Evolutionary conservation across 2,797 vertebrate species (phyloP).

Genomic region (Sebastes nivosus): DNA sequence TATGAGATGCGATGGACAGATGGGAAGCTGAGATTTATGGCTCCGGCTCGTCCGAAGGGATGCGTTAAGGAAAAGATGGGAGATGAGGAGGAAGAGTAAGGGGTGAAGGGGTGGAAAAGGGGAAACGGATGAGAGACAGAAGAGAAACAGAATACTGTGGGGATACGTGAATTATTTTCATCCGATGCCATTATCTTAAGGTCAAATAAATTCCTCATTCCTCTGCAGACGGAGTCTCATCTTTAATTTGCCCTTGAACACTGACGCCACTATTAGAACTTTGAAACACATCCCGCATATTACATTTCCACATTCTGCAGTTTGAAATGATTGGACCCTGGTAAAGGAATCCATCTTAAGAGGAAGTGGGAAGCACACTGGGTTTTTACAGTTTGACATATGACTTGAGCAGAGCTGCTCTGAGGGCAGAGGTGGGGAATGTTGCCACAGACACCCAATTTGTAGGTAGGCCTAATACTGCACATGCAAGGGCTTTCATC

Average conservation of each 20-base stretch:
- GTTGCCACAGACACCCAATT: too few species aligned
- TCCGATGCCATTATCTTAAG: constrained; percentile 42
- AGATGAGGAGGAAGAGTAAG: constrained; percentile 27
- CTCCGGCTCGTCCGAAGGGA: constrained; percentile 54
- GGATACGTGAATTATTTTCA: constrained; percentile 30
- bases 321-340: neutral
- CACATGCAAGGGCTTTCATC: too few species aligned
- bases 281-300: neutral
- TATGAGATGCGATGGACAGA: constrained; percentile 70
- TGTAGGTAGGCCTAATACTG: too few species aligned
- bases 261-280: neutral
- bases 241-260: constrained; percentile 27
- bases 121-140: constrained; percentile 3
- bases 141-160: neutral
- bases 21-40: constrained; percentile 59
- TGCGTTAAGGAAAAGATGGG: constrained; percentile 43
- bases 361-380: neutral
- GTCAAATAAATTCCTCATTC: constrained; percentile 40
- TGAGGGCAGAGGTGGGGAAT: neutral
- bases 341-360: constrained; percentile 22
- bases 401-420: too few species aligned
- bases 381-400: neutral
- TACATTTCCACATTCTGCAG: constrained; percentile 8
- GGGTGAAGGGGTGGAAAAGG: constrained; percentile 25
- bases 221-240: constrained; percentile 1